A percentile compares a stretch with the other conserved stretches of the same genome.
These are phyloP conservation scores for Castor canadensis DNA, from an alignment of 2,113 vertebrate genomes.

Conservation along the genomic window DNA sequence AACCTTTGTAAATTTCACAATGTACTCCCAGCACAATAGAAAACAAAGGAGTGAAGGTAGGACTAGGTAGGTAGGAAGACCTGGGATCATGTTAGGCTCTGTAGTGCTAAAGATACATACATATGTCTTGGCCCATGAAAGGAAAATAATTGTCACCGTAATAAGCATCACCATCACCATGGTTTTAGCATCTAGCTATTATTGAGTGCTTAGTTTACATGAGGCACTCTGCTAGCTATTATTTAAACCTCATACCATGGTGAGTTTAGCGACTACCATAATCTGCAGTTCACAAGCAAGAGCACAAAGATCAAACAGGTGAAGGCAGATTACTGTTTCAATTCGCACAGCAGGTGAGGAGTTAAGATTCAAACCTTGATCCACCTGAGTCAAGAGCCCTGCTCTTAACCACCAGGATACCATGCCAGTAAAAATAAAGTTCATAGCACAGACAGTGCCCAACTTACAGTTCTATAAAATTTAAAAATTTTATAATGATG, in stretches of 20 bases:
- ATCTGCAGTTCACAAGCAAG: not conserved
- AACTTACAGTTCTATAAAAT: not conserved
- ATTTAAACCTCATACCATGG: not conserved
- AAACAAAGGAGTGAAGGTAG: not conserved
- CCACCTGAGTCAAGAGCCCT: not conserved
- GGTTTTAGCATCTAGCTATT: not conserved
- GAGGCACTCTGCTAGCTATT: not conserved
- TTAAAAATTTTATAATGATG: not conserved
- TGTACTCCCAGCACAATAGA: too few relatives aligned
- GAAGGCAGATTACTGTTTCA: not conserved
- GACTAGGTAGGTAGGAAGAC: not conserved
- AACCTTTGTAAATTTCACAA: too few relatives aligned
- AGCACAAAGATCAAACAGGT: not conserved
- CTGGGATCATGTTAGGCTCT: not conserved
- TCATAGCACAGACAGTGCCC: not conserved
- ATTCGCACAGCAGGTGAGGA: not conserved
- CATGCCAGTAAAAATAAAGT: not conserved
- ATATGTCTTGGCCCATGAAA: not conserved
- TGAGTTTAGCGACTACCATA: not conserved
- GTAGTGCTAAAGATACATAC: not conserved
- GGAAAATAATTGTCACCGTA: not conserved
- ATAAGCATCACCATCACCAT: not conserved
- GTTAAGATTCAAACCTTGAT: not conserved
- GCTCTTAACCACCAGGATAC: too few relatives aligned
- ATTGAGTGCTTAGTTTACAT: not conserved